phyloP scores from a whole-genome alignment of 1,140 invertebrate species.

The Bilobella aurantiaca region DNA sequence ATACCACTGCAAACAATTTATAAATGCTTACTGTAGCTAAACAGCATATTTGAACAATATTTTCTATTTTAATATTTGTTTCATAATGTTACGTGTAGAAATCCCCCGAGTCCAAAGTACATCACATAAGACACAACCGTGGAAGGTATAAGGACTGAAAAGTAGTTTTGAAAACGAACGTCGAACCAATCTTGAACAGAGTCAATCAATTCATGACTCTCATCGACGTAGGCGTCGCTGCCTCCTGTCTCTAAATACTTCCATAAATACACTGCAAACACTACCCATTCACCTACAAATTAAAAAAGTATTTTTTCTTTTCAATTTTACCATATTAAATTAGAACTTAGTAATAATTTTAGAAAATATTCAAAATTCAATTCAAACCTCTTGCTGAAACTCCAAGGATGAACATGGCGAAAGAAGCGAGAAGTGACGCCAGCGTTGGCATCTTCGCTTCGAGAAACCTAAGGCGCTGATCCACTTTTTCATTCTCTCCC shows the following conservation, averaged over 20 bases:
- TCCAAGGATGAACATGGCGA: constrained; percentile 49
- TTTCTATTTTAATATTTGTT: too few relatives aligned
- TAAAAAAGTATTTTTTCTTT: too few relatives aligned
- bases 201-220: constrained; percentile 27
- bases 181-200: constrained; percentile 27
- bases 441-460: constrained; percentile 46
- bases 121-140: constrained; percentile 46
- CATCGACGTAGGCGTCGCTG: constrained; percentile 25
- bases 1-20: too few relatives aligned
- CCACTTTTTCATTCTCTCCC: constrained; percentile 44
- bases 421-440: constrained; percentile 44
- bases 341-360: too few relatives aligned
- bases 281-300: constrained; percentile 53
- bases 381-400: constrained; percentile 48
- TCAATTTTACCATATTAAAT: too few relatives aligned
- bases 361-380: neutral
- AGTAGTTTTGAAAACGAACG: constrained; percentile 24
- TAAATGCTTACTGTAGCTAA: too few relatives aligned
- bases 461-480: constrained; percentile 44
- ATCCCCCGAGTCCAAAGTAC: constrained; percentile 52
- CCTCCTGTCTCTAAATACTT: constrained; percentile 41
- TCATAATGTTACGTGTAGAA: constrained; percentile 49
- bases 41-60: too few relatives aligned
- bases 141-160: constrained; percentile 40
- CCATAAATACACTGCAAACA: constrained; percentile 49